Evolutionary conservation across 2,113 vertebrate genomes (phyloP), one percentile per base, ranked within the genome.

Genomic region (Ciconia stormi): DNA sequence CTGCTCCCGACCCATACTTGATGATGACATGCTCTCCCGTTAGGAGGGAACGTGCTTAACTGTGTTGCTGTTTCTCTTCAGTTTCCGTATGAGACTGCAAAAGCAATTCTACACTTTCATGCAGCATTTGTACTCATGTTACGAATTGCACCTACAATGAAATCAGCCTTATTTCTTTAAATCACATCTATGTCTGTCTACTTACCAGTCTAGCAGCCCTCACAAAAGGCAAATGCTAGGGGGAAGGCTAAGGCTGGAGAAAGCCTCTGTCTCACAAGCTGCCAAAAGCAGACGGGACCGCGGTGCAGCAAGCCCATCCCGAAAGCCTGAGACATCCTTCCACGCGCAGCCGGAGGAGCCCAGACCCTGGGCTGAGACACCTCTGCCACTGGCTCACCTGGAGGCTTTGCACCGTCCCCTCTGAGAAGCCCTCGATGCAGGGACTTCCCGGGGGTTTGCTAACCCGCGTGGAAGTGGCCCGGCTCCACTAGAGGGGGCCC

Each of bases 1-100:
- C 34, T 16, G 29, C 62, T 36, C 55, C 34, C 1, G 2, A 7
- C 53, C 40, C 53, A 9, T 5, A 1, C 32, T 14, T 4, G 0
- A 5, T 1, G 50, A 10, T 1, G 50, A 9, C 32, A 1, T 1
- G 20, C 19, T 29, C 44, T 34, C 40, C 46, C 4, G 3, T 10
- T 13, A 8, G 17, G 30, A 32, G 29, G 23, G 23, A 42, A 13
- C 59, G 25, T 5, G 16, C 30, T 30, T 20, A 10, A 6, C 67
- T 13, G 15, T 6, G 27, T 5, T 18, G 67, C 55, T 34, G 18
- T 26, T 49, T 44, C 81, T 76, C 69, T 44, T 46, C 55, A 4
- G 38, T 29, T 36, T 17, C 34, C 12, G 2, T 5, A 15, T 4
- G 29, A 52, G 62, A 3, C 38, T 27, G 38, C 62, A 86, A 46